A percentile compares a stretch with the other conserved stretches of the same genome.
Conservation (phyloP, 2,888 invertebrate genomes). For the Mythimna loreyi region DNA sequence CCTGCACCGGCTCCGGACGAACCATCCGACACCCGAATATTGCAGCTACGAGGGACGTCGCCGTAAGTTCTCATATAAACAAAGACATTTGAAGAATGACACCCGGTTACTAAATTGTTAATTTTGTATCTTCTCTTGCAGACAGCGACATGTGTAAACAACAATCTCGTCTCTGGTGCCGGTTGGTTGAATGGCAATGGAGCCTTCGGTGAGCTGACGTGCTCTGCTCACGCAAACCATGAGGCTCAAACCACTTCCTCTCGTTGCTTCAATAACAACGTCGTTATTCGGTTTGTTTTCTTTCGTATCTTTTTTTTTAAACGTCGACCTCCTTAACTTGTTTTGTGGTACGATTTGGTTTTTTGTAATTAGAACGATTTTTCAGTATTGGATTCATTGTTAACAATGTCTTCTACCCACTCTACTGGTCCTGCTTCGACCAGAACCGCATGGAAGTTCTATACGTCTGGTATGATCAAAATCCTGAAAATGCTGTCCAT, state of each 20-base stretch:
- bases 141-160: conserved; percentile 81
- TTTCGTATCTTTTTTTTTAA: not conserved
- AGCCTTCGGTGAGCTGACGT: conserved; percentile 82
- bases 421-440: conserved; percentile 90
- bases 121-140: conserved; percentile 49
- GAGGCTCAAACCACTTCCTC: conserved; percentile 81
- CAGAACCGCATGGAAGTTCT: conserved; percentile 84
- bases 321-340: not conserved
- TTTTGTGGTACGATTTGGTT: not conserved
- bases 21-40: conserved; percentile 80
- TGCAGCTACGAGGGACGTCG: conserved; percentile 53
- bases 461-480: conserved; percentile 88
- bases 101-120: no score
- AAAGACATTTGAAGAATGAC: not conserved
- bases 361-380: conserved; percentile 4
- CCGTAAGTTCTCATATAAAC: conserved; percentile 44
- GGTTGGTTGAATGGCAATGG: conserved; percentile 81
- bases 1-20: conserved; percentile 81
- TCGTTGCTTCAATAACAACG: conserved; percentile 83
- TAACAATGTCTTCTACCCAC: conserved; percentile 82
- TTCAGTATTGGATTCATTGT: conserved; percentile 89
- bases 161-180: conserved; percentile 75
- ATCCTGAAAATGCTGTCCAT: conserved; percentile 83
- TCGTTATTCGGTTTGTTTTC: conserved; percentile 80
- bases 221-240: conserved; percentile 80